Evolutionary conservation across 2,113 vertebrate species (phyloP).

Genomic region (Numenius arquata): DNA sequence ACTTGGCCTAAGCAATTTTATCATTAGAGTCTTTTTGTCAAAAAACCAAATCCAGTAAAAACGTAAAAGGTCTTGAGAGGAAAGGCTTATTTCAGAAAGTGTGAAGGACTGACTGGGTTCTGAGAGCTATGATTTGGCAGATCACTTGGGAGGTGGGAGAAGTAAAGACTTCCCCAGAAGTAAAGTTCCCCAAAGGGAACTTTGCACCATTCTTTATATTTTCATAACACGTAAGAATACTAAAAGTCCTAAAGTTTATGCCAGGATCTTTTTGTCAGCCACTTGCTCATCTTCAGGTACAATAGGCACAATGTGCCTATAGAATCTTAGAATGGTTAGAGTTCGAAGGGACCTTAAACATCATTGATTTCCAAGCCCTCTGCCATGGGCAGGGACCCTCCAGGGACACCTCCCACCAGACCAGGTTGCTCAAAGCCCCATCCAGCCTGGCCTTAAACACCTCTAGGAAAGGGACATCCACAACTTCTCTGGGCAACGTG

Average conservation of each 20-base stretch:
- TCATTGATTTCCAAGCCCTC: too few species aligned
- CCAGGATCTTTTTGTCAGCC: not conserved
- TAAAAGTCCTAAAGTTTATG: not conserved
- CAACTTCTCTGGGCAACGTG: too few species aligned
- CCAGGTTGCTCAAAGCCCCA: too few species aligned
- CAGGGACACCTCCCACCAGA: too few species aligned
- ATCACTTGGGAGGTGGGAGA: not conserved
- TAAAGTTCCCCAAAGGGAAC: too few species aligned
- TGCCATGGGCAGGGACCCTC: too few species aligned
- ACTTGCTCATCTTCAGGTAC: not conserved
- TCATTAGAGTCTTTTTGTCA: not conserved
- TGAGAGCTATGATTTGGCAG: not conserved
- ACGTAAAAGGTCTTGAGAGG: not conserved
- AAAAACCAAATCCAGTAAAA: not conserved
- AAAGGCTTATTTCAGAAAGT: not conserved
- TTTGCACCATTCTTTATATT: not conserved
- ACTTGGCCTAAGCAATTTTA: not conserved
- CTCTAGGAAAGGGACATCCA: too few species aligned
- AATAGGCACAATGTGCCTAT: accelerated
- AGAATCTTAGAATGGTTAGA: too few species aligned
- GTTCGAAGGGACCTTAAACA: too few species aligned
- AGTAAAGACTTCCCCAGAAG: not conserved
- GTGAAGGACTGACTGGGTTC: not conserved
- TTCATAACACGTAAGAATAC: not conserved
- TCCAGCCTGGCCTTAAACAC: too few species aligned